Percentiles rank a stretch among this genome's conserved stretches.
phyloP scores from a whole-genome alignment of 2,113 vertebrate genomes.

The Helogale parvula region DNA sequence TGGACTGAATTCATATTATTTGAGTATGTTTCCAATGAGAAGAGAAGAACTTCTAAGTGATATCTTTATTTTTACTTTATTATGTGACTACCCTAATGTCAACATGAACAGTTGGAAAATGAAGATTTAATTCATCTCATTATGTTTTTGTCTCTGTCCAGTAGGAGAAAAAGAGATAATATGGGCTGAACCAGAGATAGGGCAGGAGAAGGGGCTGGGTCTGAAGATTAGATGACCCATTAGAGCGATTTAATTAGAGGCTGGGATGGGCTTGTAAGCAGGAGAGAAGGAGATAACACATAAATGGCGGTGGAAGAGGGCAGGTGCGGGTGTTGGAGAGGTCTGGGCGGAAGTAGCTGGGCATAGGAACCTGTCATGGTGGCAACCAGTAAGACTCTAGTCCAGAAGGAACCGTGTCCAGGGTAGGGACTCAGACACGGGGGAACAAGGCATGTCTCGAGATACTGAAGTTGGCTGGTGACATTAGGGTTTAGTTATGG shows the following conservation, averaged over 20 bases:
- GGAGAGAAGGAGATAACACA: neutral
- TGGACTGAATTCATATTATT: neutral
- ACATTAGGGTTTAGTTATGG: neutral
- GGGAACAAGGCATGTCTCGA: neutral
- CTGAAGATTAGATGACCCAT: neutral
- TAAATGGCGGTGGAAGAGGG: neutral
- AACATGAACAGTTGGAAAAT: neutral
- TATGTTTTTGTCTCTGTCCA: neutral
- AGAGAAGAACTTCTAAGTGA: neutral
- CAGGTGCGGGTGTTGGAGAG: neutral
- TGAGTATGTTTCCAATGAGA: neutral
- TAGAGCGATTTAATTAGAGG: neutral
- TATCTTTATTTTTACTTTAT: slow-evolving; percentile 10
- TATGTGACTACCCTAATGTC: neutral
- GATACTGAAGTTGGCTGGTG: neutral
- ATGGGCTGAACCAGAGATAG: neutral
- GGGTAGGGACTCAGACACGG: neutral
- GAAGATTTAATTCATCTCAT: neutral
- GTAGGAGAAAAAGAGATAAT: neutral
- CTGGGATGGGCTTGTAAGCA: neutral
- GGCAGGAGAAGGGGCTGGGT: neutral
- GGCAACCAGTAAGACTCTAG: neutral
- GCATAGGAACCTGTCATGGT: neutral
- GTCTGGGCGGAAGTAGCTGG: neutral
- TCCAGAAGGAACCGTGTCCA: neutral